Evolutionary conservation across 2,888 invertebrate species (phyloP).

Genomic region (Acanthosoma haemorrhoidale): DNA sequence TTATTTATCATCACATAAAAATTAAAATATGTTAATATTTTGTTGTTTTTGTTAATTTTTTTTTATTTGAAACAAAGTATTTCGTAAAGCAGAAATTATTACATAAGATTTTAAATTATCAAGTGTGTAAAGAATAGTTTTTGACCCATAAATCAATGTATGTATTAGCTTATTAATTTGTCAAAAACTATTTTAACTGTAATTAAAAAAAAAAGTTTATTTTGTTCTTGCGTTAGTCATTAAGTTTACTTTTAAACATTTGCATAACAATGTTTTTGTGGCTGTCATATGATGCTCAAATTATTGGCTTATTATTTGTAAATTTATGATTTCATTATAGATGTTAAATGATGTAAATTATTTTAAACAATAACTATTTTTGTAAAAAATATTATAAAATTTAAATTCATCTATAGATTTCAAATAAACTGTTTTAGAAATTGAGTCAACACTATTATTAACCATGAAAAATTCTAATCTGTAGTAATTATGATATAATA

Average conservation of each 20-base stretch:
- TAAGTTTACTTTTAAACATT: not conserved
- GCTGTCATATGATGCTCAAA: constrained; percentile 2
- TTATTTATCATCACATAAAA: constrained; percentile 13
- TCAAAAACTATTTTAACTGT: not conserved
- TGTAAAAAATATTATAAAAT: constrained; percentile 19
- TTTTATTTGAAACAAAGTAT: not conserved
- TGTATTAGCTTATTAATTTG: not conserved
- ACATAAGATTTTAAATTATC: too few relatives aligned
- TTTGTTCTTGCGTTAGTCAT: not conserved
- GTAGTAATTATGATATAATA: too few relatives aligned
- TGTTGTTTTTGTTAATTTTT: constrained; percentile 1
- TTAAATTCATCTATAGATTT: constrained; percentile 6
- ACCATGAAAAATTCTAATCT: not conserved
- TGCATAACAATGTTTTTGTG: not conserved
- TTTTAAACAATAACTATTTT: constrained; percentile 8
- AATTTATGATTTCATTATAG: not conserved
- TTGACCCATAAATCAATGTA: not conserved
- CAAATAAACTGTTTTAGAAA: constrained; percentile 19
- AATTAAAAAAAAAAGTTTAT: not conserved
- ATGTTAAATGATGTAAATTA: constrained; percentile 20
- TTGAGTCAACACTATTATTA: not conserved
- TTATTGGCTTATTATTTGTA: not conserved
- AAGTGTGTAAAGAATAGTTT: not conserved
- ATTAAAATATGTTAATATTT: not conserved
- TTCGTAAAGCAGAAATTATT: not conserved